Base-by-base conservation (phyloP, 35 echinoderm and acorn worm genomes). In the Diadema setosum region DNA sequence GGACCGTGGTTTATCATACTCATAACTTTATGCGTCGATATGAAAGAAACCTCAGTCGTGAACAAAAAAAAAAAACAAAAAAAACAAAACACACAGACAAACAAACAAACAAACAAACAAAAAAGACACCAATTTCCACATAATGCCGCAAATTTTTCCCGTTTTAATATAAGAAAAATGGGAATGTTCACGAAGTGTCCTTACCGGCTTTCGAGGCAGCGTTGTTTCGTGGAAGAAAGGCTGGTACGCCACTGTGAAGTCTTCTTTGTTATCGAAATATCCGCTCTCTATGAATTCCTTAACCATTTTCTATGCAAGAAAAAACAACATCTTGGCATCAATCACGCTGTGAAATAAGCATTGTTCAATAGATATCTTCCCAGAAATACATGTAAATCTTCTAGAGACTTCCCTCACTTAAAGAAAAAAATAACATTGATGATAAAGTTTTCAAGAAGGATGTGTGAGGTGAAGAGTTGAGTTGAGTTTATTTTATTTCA, bases 231-330 rank as follows among this genome's bases (percentile, higher is more conserved):
- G 88, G 17, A 99, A 84, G 76, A 99, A 95, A 3, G 96, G 96
- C 52, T 99, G 96, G 16, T 92, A 76, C 9, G 88, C 96, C n/a
- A 92, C 96, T 3, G 96, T 87, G 41, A 99, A 99, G 69, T 99
- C 96, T 12, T 99, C 96, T 81, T 81, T 58, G 20, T 85, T 60
- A 42, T 99, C 93, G 56, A 92, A 99, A 25, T 89, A 75, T 32
- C 89, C 80, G 39, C 81, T 90, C 29, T 87, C 82, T 12, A 97
- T 67, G 65, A 90, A 64, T 2, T 86, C 91, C 42, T 93, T 64
- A 14, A 93, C 58, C 36, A 92, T 23, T 0, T 39, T 65, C 90
- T 92, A 58, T 58, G 84, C 7, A 39, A 23, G 7, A 75, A 46
- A 8, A 33, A 32, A 65, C 26, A 29, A 33, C 29, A 5, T 63